Evolutionary conservation across 2,888 invertebrate genomes (phyloP), one percentile per base, ranked within the genome.

Genomic region (Autographa gamma): DNA sequence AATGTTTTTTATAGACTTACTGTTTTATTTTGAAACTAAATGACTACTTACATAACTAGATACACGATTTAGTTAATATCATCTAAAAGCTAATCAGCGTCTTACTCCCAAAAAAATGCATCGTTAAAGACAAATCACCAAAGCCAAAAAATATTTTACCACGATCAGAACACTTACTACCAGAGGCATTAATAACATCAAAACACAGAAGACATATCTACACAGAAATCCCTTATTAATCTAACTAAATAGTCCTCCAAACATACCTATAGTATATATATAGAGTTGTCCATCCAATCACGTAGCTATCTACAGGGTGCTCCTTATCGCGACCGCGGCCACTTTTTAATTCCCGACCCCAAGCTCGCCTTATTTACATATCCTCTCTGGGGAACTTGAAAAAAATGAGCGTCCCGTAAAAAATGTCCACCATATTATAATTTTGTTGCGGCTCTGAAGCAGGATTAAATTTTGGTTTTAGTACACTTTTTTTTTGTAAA

Each of bases 321-420:
- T 86, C 67, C 43, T 77, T 82, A 82, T 82, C 79, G 38, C 16
- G 31, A 68, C 63, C 32, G 64, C 79, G 81, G 80, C 83, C 82
- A 85, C 83, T 86, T 86, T 87, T 88, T 85, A 85, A 85, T 87
- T 77, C 81, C 79, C 79, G 60, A 79, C 63, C 69, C 74, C 76
- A 73, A 76, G 81, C 81, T 85, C 75, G 68, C 78, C 80, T 82
- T 83, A 87, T 88, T 88, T 87, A 84, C 88, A 88, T 88, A 88
- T 85, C 88, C 84, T 74, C 67, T 73, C 73, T 80, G 58, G 71
- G 82, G 67, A 78, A 63, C 56, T 38, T 16, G 63, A 62, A 71
- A 78, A 69, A 78, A 78, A 69, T 41, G 66, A 25, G 11, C 6
- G 61, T 8, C 31, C 58, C 65, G 69, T 11, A 60, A 66, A 74